Conservation (phyloP, 2,888 invertebrate species). For the Scotopteryx bipunctaria region DNA sequence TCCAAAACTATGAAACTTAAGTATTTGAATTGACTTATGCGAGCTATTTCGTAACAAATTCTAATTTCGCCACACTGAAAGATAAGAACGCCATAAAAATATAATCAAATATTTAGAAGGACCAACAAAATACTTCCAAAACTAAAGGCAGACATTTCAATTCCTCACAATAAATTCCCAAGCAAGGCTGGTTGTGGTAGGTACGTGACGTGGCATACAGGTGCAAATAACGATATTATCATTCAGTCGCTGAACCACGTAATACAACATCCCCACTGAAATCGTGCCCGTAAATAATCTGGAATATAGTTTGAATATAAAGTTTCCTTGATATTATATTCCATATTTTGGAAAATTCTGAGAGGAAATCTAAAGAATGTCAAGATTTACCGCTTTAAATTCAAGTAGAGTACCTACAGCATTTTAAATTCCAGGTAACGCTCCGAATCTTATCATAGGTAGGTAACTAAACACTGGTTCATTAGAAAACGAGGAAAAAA, state of each 20-base stretch:
- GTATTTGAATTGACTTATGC: too few species aligned
- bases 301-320: conserved; percentile 23
- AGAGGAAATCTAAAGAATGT: background rate
- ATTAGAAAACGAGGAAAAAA: conserved; percentile 3
- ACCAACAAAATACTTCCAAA: background rate
- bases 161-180: conserved; percentile 3
- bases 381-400: conserved; percentile 7
- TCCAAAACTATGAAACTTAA: background rate
- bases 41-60: too few species aligned
- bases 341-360: conserved; percentile 9
- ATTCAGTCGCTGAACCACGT: conserved; percentile 25
- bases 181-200: background rate
- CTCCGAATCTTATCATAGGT: background rate
- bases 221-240: conserved; percentile 19
- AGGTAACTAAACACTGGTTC: background rate
- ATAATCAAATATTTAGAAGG: too few species aligned
- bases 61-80: too few species aligned
- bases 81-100: too few species aligned
- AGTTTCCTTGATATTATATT: conserved; percentile 12
- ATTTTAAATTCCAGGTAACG: conserved; percentile 9
- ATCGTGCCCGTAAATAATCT: conserved; percentile 15
- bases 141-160: conserved; percentile 5
- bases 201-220: conserved; percentile 5
- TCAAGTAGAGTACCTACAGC: conserved; percentile 4
- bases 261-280: conserved; percentile 16